Evolutionary conservation across 1,140 invertebrate genomes (phyloP).

Genomic region (Pseudomyrmex cubaensis): DNA sequence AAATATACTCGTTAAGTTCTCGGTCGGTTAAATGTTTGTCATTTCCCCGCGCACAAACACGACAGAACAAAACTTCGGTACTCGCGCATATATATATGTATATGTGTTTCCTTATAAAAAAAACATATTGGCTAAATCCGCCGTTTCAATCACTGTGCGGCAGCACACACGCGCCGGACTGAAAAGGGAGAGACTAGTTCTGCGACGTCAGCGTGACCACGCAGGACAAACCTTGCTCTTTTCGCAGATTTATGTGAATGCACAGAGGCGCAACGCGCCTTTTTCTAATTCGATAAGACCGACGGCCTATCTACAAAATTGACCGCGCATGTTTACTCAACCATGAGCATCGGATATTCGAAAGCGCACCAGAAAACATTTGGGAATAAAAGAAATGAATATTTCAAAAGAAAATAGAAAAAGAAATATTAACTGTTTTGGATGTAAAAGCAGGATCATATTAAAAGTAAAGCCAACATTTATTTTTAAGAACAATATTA

Average conservation of each 20-base stretch:
- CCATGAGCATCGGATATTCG: slow-evolving; percentile 1
- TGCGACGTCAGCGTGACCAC: slow-evolving; percentile 57
- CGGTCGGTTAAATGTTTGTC: not conserved
- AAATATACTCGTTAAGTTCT: too few relatives aligned
- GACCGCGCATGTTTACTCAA: slow-evolving; percentile 10
- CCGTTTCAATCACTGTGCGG: not conserved
- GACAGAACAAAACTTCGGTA: too few relatives aligned
- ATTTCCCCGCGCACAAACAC: too few relatives aligned
- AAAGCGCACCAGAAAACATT: not conserved
- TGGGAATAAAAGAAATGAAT: not conserved
- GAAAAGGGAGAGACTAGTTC: slow-evolving; percentile 38
- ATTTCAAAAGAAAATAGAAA: too few relatives aligned
- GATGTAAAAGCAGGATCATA: too few relatives aligned
- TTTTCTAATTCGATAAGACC: slow-evolving; percentile 49
- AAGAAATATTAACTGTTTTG: too few relatives aligned
- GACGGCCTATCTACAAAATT: slow-evolving; percentile 45
- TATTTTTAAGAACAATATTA: too few relatives aligned
- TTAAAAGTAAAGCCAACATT: too few relatives aligned
- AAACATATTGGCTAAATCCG: too few relatives aligned
- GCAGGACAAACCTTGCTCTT: slow-evolving; percentile 26
- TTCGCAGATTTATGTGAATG: slow-evolving; percentile 48
- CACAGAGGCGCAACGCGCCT: slow-evolving; percentile 35
- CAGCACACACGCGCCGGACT: slow-evolving; percentile 31
- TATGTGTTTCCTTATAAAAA: too few relatives aligned
- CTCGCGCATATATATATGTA: too few relatives aligned